Evolutionary conservation across 1,140 invertebrate species (phyloP).

Genomic region (Choristoneura fumiferana): DNA sequence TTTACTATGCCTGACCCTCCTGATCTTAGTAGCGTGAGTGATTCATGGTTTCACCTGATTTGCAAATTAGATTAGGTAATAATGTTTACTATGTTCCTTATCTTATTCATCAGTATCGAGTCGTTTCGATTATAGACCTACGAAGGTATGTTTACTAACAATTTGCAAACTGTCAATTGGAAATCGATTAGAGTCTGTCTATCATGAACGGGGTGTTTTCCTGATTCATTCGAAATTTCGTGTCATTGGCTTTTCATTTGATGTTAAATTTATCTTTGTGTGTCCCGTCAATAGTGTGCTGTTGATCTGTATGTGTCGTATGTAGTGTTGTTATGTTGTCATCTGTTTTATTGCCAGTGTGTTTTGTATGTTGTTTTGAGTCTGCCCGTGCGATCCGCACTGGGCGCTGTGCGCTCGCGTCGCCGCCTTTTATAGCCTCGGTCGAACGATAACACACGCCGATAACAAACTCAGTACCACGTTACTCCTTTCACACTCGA

Average conservation of each 20-base stretch:
- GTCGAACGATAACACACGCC: conserved; percentile 22
- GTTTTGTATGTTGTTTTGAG: conserved; percentile 37
- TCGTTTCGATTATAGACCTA: too few relatives aligned
- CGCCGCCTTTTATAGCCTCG: conserved; percentile 56
- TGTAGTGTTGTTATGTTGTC: conserved; percentile 23
- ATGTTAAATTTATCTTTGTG: too few relatives aligned
- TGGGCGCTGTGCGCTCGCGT: conserved; percentile 40
- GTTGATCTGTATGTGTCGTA: neutral
- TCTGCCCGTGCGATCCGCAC: conserved; percentile 69
- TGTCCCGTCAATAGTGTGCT: neutral
- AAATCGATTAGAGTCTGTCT: too few relatives aligned
- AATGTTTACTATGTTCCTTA: too few relatives aligned
- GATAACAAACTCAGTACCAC: conserved; percentile 53
- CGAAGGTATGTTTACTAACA: too few relatives aligned
- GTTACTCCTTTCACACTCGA: too few relatives aligned
- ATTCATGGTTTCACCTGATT: too few relatives aligned
- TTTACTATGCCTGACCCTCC: too few relatives aligned
- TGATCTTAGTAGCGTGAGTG: too few relatives aligned
- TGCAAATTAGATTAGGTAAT: too few relatives aligned
- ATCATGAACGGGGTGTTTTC: neutral
- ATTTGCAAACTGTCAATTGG: too few relatives aligned
- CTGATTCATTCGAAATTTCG: neutral
- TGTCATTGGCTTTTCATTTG: neutral
- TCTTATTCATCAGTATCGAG: too few relatives aligned
- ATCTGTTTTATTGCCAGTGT: conserved; percentile 26